Evolutionary conservation across 2,113 vertebrate genomes (phyloP).

Genomic region (Lates calcarifer): DNA sequence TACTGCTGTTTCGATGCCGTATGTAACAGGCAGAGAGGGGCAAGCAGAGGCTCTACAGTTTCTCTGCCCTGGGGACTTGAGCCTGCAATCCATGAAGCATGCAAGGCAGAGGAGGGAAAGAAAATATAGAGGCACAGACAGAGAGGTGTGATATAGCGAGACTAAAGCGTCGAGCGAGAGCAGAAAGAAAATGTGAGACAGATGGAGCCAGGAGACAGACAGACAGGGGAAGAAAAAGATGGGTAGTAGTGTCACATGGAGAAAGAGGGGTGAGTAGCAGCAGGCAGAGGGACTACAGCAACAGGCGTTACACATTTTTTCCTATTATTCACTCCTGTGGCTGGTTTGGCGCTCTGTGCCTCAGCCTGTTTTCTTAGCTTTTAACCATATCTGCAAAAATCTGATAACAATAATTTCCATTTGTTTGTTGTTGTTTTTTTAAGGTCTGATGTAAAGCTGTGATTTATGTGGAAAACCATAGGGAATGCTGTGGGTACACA

Average conservation of each 20-base stretch:
- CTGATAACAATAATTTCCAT: constrained; percentile 37
- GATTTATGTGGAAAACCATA: constrained; percentile 27
- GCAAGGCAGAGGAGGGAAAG: constrained; percentile 63
- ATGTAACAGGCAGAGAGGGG: constrained; percentile 53
- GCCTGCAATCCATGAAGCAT: constrained; percentile 73
- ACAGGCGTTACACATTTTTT: constrained; percentile 78
- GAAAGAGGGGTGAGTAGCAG: constrained; percentile 67
- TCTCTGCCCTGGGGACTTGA: constrained; percentile 67
- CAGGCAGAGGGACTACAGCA: constrained; percentile 63
- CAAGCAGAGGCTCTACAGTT: constrained; percentile 61
- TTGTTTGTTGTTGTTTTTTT: constrained; percentile 40
- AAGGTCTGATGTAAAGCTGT: constrained; percentile 48
- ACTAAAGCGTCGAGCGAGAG: constrained; percentile 49
- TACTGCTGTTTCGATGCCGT: constrained; percentile 53
- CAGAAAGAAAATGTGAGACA: constrained; percentile 68
- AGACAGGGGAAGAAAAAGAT: constrained; percentile 53
- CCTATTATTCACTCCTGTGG: constrained; percentile 65
- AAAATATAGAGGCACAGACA: constrained; percentile 55
- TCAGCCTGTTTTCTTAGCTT: constrained; percentile 23
- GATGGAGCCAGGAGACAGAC: constrained; percentile 58
- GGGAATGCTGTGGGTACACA: constrained; percentile 3
- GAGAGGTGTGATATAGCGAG: constrained; percentile 69
- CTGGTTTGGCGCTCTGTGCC: constrained; percentile 40
- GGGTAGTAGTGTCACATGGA: constrained; percentile 69
- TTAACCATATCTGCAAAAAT: constrained; percentile 33